These are phyloP conservation scores for Pectinophora gossypiella DNA, from an alignment of 1,140 invertebrate genomes.

Conservation along the genomic window DNA sequence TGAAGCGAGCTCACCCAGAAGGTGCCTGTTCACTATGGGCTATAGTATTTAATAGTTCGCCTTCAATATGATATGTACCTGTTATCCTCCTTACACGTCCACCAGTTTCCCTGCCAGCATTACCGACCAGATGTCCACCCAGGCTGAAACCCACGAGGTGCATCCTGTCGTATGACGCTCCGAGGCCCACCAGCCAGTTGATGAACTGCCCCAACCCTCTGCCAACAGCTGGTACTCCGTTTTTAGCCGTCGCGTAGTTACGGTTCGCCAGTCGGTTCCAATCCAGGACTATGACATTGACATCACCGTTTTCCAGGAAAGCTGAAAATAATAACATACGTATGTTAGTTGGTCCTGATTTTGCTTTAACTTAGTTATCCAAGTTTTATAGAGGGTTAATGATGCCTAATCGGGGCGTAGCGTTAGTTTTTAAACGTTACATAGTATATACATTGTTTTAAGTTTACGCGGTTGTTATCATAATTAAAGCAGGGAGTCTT, in stretches of 20 bases:
- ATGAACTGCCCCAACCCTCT: slow-evolving; percentile 71
- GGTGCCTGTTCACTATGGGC: no score
- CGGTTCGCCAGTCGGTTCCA: slow-evolving; percentile 77
- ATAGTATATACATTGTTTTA: no score
- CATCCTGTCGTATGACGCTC: slow-evolving; percentile 22
- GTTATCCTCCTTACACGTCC: slow-evolving; percentile 31
- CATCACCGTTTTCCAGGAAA: slow-evolving; percentile 74
- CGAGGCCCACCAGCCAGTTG: slow-evolving; percentile 57
- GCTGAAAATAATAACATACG: slow-evolving; percentile 38
- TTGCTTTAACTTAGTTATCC: no score
- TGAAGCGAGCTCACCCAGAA: no score
- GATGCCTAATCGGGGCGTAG: no score
- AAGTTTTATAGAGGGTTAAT: no score
- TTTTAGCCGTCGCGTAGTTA: slow-evolving; percentile 71
- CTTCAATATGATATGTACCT: slow-evolving; percentile 24
- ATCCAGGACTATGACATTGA: slow-evolving; percentile 80
- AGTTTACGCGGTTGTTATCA: no score
- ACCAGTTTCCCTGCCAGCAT: slow-evolving; percentile 33
- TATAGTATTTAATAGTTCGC: no score
- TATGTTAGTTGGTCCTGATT: background rate
- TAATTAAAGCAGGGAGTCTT: no score
- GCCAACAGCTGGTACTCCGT: slow-evolving; percentile 64
- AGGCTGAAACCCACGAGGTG: slow-evolving; percentile 49
- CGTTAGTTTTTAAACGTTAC: no score
- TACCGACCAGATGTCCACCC: slow-evolving; percentile 39